Evolutionary conservation across 1,140 invertebrate genomes (phyloP).

Genomic region (Caenorhabditis briggsae): DNA sequence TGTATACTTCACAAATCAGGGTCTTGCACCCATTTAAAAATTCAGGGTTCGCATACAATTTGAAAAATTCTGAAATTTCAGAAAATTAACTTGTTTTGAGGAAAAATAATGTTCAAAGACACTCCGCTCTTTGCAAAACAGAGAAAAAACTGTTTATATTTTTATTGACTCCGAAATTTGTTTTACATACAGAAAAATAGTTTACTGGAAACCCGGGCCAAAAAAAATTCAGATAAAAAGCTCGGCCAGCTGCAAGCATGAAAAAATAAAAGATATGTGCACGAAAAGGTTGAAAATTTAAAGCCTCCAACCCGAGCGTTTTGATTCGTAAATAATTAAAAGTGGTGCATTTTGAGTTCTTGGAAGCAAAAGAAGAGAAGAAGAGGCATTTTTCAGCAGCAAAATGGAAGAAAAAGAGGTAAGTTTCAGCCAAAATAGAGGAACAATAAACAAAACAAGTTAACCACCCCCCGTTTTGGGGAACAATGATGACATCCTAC

Average conservation of each 20-base stretch:
- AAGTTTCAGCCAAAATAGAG: neutral
- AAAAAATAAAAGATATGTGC: neutral
- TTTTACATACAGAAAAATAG: too few species aligned
- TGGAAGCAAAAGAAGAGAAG: neutral
- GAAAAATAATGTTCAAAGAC: too few species aligned
- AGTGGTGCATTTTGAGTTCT: slow-evolving; percentile 17
- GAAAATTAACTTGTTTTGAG: too few species aligned
- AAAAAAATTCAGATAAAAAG: too few species aligned
- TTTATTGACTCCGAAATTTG: too few species aligned
- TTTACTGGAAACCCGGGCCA: too few species aligned
- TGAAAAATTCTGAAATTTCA: too few species aligned
- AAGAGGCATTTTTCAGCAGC: neutral
- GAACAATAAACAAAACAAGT: neutral
- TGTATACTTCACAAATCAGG: too few species aligned
- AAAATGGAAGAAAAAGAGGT: slow-evolving; percentile 3
- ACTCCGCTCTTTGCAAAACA: too few species aligned
- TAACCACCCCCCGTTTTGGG: neutral
- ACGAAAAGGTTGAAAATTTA: neutral
- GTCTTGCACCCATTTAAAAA: too few species aligned
- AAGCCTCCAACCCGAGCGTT: neutral
- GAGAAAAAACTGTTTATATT: too few species aligned
- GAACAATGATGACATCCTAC: neutral
- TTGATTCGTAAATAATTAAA: slow-evolving; percentile 28
- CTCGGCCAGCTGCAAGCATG: neutral
- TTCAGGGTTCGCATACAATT: too few species aligned